phyloP scores from a whole-genome alignment of 2,888 invertebrate genomes.

The Adela reaumurella region DNA sequence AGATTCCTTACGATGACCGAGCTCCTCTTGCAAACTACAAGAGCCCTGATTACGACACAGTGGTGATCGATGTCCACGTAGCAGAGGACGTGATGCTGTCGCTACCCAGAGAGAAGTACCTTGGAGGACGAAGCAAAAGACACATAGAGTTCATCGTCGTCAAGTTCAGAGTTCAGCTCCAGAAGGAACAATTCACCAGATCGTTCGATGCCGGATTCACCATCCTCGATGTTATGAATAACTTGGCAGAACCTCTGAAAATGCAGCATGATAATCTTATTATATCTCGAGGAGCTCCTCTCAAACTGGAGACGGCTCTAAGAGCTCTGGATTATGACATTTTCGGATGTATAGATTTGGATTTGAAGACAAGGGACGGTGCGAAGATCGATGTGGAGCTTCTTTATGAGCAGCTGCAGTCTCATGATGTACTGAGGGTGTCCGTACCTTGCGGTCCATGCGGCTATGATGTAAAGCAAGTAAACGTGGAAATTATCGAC shows the following conservation, averaged over 20 bases:
- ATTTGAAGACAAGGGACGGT: conserved; percentile 37
- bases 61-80: conserved; percentile 42
- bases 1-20: conserved; percentile 40
- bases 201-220: conserved; percentile 51
- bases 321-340: conserved; percentile 44
- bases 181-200: conserved; percentile 44
- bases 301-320: conserved; percentile 40
- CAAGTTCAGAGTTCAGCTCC: conserved; percentile 39
- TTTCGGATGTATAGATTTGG: conserved; percentile 45
- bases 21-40: conserved; percentile 33
- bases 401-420: conserved; percentile 37
- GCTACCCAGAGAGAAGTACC: no score
- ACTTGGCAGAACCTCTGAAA: conserved; percentile 56
- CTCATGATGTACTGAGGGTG: conserved; percentile 43
- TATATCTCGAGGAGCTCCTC: conserved; percentile 39
- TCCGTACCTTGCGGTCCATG: conserved; percentile 31
- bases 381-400: conserved; percentile 36
- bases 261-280: conserved; percentile 46
- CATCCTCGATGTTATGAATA: conserved; percentile 57
- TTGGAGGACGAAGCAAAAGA: conserved; percentile 17
- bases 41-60: conserved; percentile 33
- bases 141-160: conserved; percentile 43
- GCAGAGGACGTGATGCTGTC: not conserved
- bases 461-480: conserved; percentile 20
- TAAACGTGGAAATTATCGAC: conserved; percentile 48